Base-by-base conservation (phyloP, 1,140 invertebrate species). In the Trichogramma pretiosum region DNA sequence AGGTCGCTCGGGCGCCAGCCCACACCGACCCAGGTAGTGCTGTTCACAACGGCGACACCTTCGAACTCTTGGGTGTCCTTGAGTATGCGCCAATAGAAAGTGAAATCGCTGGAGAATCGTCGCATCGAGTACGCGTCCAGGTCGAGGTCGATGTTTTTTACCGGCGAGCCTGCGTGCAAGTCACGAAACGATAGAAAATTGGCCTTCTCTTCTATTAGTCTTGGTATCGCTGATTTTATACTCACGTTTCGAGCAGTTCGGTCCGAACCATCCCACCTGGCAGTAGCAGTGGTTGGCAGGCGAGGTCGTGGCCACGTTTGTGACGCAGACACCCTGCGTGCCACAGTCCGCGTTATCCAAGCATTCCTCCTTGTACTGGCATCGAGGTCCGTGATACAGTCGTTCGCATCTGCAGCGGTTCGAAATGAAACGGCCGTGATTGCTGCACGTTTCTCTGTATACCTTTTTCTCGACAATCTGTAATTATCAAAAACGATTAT, bases 211-310 rank as follows among this genome's bases (percentile, higher is more conserved):
- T n/a, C n/a, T n/a, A n/a, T n/a, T n/a, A n/a, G n/a, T n/a, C n/a
- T n/a, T n/a, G n/a, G n/a, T n/a, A 28, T 28, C 5, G 24, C 24
- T 7, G 24, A 28, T 5, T 13, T 1, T 22, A 40, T 47, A 75
- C 79, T 79, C 62, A 85, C 85, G 77, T 72, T 86, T 85, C 49
- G 77, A 81, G 59, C 86, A 89, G 7, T 81, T 81, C 3, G 80
- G 75, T 7, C 87, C 87, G 61, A 85, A 91, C 80, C 86, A 93
- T 13, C 91, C 90, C 17, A 79, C 73, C 50, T 88, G 80, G 63
- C 92, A 97, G 65, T 89, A 96, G 65, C 93, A 97, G 56, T 89
- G 85, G 54, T 80, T 82, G 21, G 78, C 80, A 0, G 92, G 91
- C 18, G 85, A 74, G 8, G 83, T 83, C 1, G 86, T 90, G 1